A percentile compares a stretch with the other conserved stretches of the same genome.
phyloP scores from a whole-genome alignment of 2,797 vertebrate genomes.

The Pempheris klunzingeri region DNA sequence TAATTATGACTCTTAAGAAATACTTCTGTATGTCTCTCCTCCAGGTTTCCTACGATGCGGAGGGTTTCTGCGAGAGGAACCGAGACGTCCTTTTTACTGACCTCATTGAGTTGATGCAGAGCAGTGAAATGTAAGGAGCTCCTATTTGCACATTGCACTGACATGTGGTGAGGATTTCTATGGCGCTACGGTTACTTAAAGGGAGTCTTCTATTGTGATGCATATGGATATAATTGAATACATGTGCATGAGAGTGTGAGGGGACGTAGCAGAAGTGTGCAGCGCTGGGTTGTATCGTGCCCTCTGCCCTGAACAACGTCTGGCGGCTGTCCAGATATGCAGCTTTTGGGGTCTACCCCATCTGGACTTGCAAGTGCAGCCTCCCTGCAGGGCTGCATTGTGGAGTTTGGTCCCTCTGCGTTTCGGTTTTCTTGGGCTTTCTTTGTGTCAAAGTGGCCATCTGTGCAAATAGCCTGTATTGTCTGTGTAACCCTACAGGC shows the following conservation, averaged over 20 bases:
- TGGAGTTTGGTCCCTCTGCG: constrained; percentile 51
- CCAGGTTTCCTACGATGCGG: constrained; percentile 98
- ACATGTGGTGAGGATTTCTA: constrained; percentile 43
- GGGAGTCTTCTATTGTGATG: constrained; percentile 48
- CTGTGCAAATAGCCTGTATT: constrained; percentile 77
- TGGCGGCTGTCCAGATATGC: constrained; percentile 48
- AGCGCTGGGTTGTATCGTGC: constrained; percentile 16
- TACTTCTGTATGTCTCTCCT: constrained; percentile 31
- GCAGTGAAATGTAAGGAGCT: constrained; percentile 95
- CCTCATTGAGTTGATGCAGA: constrained; percentile 99
- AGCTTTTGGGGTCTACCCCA: constrained; percentile 38
- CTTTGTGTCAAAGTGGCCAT: constrained; percentile 74
- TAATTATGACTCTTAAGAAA: constrained; percentile 22
- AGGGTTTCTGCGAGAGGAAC: constrained; percentile 98
- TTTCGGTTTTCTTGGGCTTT: constrained; percentile 63
- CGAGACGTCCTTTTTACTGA: constrained; percentile 97
- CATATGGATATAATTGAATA: constrained; percentile 60
- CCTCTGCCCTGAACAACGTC: constrained; percentile 55
- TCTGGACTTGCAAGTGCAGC: constrained; percentile 36
- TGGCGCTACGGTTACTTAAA: constrained; percentile 1
- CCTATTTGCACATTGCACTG: constrained; percentile 30
- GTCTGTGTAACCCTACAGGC: constrained; percentile 54
- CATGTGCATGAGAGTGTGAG: constrained; percentile 48
- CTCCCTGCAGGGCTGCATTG: constrained; percentile 49
- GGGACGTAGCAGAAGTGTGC: constrained; percentile 59